Conservation (phyloP, 2,113 vertebrate species). For the Sinocyclocheilus anophthalmus region DNA sequence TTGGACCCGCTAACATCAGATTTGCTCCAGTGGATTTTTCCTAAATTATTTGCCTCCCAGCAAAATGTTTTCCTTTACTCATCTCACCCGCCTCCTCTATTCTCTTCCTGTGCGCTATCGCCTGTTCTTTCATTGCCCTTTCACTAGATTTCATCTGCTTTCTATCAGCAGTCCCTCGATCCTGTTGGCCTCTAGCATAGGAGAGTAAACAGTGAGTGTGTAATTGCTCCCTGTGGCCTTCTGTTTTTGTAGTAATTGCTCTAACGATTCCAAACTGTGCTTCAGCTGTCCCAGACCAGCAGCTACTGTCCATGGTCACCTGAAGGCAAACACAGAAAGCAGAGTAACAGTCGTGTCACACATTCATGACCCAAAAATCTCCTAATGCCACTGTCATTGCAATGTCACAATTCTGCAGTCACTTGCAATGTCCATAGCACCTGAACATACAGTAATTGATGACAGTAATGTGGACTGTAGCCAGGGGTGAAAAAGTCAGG, state of each 20-base stretch:
- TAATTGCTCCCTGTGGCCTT: constrained; percentile 69
- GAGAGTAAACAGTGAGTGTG: constrained; percentile 65
- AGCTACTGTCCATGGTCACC: constrained; percentile 64
- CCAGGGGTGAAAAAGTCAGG: no score
- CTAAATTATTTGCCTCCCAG: constrained; percentile 19
- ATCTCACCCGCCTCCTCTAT: constrained; percentile 27
- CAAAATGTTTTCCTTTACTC: constrained; percentile 21
- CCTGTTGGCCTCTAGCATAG: constrained; percentile 48
- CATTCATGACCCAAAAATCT: background rate
- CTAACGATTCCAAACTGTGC: constrained; percentile 64
- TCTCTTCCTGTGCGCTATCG: background rate
- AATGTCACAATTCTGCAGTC: background rate
- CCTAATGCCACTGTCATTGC: no score
- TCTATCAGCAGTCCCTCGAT: constrained; percentile 12
- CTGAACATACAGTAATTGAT: background rate
- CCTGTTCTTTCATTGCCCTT: constrained; percentile 26
- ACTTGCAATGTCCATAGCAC: background rate
- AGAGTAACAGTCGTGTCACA: constrained; percentile 7
- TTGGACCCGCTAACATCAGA: constrained; percentile 39
- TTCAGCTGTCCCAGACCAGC: constrained; percentile 58
- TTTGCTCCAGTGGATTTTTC: constrained; percentile 35
- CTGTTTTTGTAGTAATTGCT: constrained; percentile 71
- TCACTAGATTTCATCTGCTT: background rate
- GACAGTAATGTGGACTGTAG: background rate
- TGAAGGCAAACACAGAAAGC: constrained; percentile 53